Percentiles rank a stretch among this genome's conserved stretches.
Evolutionary conservation across 2,113 vertebrate species (phyloP).

Genomic region (Sardina pilchardus): DNA sequence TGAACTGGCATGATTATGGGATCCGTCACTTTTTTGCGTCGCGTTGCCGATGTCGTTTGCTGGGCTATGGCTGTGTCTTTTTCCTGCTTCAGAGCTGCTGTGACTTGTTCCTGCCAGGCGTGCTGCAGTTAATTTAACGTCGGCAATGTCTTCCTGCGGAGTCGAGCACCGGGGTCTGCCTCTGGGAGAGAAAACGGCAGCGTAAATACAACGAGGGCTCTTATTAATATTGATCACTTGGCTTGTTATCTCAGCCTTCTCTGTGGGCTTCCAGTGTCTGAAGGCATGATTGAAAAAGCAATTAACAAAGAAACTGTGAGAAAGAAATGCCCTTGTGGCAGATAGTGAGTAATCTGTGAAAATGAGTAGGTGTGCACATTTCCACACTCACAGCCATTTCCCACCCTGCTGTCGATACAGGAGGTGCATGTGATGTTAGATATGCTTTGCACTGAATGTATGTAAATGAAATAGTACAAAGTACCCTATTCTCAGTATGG

Average conservation of each 20-base stretch:
- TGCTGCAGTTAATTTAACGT: background rate
- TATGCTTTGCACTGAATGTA: too few relatives aligned
- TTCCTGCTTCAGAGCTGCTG: background rate
- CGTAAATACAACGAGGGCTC: background rate
- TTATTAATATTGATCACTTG: conserved; percentile 44
- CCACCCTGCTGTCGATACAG: background rate
- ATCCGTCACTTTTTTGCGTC: background rate
- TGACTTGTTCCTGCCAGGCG: background rate
- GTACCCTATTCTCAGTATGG: background rate
- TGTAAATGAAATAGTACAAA: too few relatives aligned
- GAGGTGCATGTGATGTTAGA: background rate
- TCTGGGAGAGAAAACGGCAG: background rate
- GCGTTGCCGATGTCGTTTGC: background rate
- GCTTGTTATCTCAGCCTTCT: conserved; percentile 17
- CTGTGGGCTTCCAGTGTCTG: background rate
- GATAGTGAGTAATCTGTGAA: background rate
- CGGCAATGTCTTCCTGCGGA: background rate
- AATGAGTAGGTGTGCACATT: conserved; percentile 1
- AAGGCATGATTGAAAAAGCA: background rate
- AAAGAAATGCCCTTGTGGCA: conserved; percentile 31
- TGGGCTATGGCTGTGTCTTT: background rate
- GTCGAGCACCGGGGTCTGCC: background rate
- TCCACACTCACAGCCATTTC: background rate
- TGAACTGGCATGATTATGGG: background rate
- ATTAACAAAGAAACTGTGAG: background rate